Conservation (phyloP, 1,140 invertebrate genomes). For the Radopholus similis region DNA sequence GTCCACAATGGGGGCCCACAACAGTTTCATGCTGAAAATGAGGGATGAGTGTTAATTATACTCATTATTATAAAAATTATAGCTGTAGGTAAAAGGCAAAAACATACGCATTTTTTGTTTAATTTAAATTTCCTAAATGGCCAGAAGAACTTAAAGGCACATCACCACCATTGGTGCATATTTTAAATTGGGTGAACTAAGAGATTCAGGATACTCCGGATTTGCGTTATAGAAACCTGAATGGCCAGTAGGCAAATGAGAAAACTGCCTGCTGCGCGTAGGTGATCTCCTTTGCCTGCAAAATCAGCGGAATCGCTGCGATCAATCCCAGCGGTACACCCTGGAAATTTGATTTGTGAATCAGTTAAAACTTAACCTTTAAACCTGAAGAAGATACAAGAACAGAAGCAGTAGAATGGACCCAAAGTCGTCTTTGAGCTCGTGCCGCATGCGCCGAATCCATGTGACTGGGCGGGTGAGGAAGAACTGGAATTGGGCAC, state of each 20-base stretch:
- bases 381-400: slow-evolving; percentile 56
- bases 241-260: slow-evolving; percentile 96
- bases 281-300: slow-evolving; percentile 82
- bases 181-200: too few relatives aligned
- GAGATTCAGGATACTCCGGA: too few relatives aligned
- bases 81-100: neutral
- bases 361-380: neutral
- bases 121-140: too few relatives aligned
- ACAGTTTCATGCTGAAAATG: slow-evolving; percentile 72
- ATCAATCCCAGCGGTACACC: slow-evolving; percentile 90
- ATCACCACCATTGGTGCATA: too few relatives aligned
- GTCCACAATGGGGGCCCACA: slow-evolving; percentile 98
- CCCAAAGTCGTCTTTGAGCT: slow-evolving; percentile 56
- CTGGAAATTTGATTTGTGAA: slow-evolving; percentile 68
- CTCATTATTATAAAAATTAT: neutral
- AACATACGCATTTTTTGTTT: neutral
- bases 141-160: too few relatives aligned
- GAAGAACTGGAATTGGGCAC: slow-evolving; percentile 22
- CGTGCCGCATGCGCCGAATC: slow-evolving; percentile 40
- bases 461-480: slow-evolving; percentile 31
- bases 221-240: slow-evolving; percentile 60
- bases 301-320: slow-evolving; percentile 82
- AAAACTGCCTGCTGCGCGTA: slow-evolving; percentile 95
- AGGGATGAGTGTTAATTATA: too few relatives aligned
- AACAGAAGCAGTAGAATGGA: slow-evolving; percentile 54